Conservation (phyloP, 2,888 invertebrate species). For the Drosophila picticornis region DNA sequence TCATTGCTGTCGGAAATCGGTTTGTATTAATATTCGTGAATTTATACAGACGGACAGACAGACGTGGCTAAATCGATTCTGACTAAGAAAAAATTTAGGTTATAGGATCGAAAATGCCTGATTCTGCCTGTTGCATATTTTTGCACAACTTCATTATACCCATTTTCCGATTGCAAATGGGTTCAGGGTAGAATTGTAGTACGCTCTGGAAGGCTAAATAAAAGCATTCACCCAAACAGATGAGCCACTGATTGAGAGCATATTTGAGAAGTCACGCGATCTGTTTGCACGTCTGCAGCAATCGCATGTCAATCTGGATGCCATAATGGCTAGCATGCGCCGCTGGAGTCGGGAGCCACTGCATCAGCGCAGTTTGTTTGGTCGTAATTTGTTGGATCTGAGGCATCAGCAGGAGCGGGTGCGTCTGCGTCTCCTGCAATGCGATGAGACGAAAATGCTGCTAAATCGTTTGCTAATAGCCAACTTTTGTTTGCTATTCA, state of each 20-base stretch:
- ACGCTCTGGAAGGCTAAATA: background rate
- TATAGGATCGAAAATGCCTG: background rate
- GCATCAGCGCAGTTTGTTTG: slow-evolving; percentile 89
- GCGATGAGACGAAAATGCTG: slow-evolving; percentile 78
- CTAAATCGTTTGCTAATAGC: slow-evolving; percentile 80
- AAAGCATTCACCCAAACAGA: slow-evolving; percentile 55
- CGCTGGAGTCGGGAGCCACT: slow-evolving; percentile 91
- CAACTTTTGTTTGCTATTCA: slow-evolving; percentile 82
- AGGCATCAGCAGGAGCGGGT: slow-evolving; percentile 80
- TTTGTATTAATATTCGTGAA: background rate
- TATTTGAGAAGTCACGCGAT: slow-evolving; percentile 70
- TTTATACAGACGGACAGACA: too few relatives aligned
- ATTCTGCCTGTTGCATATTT: background rate
- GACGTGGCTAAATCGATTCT: background rate
- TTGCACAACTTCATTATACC: background rate
- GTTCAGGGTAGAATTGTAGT: background rate
- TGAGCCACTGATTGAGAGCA: slow-evolving; percentile 64
- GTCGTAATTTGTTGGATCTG: slow-evolving; percentile 80
- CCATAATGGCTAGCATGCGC: slow-evolving; percentile 87
- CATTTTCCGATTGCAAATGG: background rate
- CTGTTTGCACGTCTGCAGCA: slow-evolving; percentile 74
- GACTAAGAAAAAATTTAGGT: background rate
- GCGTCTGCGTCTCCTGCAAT: slow-evolving; percentile 73
- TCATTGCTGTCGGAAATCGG: too few relatives aligned
- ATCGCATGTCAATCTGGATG: slow-evolving; percentile 88